Percentiles rank a stretch among this genome's conserved stretches.
Conservation (phyloP, 2,888 invertebrate genomes). For the Synanthedon formicaeformis region DNA sequence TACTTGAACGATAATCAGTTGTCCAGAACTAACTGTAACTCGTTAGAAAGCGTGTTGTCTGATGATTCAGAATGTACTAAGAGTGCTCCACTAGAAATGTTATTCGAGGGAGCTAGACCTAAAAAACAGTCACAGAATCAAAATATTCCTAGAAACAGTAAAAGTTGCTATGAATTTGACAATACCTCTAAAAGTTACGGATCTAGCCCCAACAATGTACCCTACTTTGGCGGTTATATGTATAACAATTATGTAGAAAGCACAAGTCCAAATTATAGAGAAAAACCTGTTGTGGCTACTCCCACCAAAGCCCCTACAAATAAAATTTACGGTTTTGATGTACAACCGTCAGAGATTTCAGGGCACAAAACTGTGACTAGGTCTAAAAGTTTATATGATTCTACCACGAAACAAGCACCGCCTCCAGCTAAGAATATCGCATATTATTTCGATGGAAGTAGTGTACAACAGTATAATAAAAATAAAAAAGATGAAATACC, state of each 20-base stretch:
- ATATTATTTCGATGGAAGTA: conserved; percentile 63
- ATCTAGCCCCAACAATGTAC: conserved; percentile 72
- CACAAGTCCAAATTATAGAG: conserved; percentile 33
- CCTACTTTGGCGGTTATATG: conserved; percentile 68
- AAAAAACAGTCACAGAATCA: conserved; percentile 37
- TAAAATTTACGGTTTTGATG: conserved; percentile 53
- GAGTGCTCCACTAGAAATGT: conserved; percentile 80
- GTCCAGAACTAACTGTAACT: conserved; percentile 77
- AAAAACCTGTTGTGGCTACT: conserved; percentile 19
- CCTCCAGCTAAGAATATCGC: conserved; percentile 57
- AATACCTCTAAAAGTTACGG: conserved; percentile 73
- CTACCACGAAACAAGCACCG: conserved; percentile 37
- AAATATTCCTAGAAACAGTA: conserved; percentile 49
- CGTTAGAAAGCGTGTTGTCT: conserved; percentile 83
- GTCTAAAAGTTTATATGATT: conserved; percentile 59
- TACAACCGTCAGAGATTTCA: conserved; percentile 33
- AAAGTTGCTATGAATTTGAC: conserved; percentile 65
- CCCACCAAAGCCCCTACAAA: conserved; percentile 31
- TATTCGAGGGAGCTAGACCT: conserved; percentile 72
- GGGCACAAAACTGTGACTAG: conserved; percentile 60
- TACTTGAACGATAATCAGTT: conserved; percentile 70
- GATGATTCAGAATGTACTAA: conserved; percentile 84
- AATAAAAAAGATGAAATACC: conserved; percentile 72
- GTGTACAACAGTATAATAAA: conserved; percentile 44
- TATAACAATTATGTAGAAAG: conserved; percentile 56